Conservation (phyloP, 2,113 vertebrate genomes). For the Saguinus midas region DNA sequence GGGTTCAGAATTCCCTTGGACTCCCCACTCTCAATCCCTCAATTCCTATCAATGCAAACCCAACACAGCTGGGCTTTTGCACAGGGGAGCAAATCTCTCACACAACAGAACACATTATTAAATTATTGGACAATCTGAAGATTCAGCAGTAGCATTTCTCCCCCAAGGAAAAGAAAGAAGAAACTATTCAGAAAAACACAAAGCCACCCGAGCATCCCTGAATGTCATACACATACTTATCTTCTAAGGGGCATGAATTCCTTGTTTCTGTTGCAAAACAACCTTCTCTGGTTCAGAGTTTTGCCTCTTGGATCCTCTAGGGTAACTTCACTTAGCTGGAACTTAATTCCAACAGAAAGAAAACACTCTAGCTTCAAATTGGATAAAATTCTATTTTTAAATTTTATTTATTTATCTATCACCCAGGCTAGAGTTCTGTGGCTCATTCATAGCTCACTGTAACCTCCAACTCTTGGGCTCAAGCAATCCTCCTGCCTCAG, state of each 20-base stretch:
- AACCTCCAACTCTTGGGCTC: no score
- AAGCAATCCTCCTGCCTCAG: no score
- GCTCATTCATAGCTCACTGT: no score
- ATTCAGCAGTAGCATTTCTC: not conserved
- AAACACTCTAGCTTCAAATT: not conserved
- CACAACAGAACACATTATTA: not conserved
- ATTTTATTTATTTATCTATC: no score
- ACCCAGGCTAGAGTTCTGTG: no score
- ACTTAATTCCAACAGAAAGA: slow-evolving; percentile 41
- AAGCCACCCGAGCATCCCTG: not conserved
- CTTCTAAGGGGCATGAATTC: slow-evolving; percentile 20
- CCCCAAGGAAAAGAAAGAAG: not conserved
- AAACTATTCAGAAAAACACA: not conserved
- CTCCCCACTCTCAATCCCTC: not conserved
- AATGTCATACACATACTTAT: not conserved
- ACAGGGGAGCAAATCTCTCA: not conserved
- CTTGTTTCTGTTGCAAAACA: not conserved
- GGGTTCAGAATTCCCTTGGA: not conserved
- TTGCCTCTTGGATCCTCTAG: not conserved
- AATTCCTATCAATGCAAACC: not conserved
- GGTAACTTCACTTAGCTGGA: slow-evolving; percentile 43
- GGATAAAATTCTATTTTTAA: not conserved
- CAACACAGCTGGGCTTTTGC: not conserved
- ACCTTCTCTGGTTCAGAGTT: not conserved
- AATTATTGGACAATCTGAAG: not conserved